Conservation (phyloP, 2,797 vertebrate genomes). For the Podarcis lilfordi region DNA sequence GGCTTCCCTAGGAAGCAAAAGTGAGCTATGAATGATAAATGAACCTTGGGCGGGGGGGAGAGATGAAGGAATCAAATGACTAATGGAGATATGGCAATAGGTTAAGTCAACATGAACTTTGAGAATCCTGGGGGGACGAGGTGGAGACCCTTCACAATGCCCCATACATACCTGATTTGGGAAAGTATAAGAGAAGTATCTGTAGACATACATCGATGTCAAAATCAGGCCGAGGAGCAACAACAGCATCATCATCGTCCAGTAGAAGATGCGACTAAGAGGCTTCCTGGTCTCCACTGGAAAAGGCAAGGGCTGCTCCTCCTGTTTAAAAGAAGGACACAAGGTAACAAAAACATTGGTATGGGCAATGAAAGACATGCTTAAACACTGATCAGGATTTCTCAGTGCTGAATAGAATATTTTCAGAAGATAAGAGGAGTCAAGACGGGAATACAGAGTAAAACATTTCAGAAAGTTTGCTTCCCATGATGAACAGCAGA, state of each 20-base stretch:
- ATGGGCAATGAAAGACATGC: background rate
- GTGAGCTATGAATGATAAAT: background rate
- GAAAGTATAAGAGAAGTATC: constrained; percentile 88
- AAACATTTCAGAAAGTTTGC: background rate
- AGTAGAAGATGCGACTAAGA: constrained; percentile 88
- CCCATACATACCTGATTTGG: constrained; percentile 78
- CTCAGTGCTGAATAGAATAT: background rate
- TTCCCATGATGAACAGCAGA: background rate
- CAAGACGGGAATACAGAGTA: background rate
- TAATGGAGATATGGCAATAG: background rate
- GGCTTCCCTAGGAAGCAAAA: background rate
- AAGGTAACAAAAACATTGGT: background rate
- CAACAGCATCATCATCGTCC: constrained; percentile 87
- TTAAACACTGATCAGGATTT: background rate
- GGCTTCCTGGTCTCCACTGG: constrained; percentile 76
- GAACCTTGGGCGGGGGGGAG: background rate
- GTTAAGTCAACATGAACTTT: background rate
- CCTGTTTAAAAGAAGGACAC: constrained; percentile 64
- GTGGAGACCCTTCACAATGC: no score
- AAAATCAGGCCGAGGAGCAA: constrained; percentile 90
- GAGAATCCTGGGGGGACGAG: background rate
- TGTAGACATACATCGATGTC: constrained; percentile 91
- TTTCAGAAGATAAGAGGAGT: background rate
- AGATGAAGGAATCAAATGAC: background rate
- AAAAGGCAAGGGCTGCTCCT: constrained; percentile 78